Evolutionary conservation across 2,888 invertebrate species (phyloP).

Genomic region (Ferrisia virgata): DNA sequence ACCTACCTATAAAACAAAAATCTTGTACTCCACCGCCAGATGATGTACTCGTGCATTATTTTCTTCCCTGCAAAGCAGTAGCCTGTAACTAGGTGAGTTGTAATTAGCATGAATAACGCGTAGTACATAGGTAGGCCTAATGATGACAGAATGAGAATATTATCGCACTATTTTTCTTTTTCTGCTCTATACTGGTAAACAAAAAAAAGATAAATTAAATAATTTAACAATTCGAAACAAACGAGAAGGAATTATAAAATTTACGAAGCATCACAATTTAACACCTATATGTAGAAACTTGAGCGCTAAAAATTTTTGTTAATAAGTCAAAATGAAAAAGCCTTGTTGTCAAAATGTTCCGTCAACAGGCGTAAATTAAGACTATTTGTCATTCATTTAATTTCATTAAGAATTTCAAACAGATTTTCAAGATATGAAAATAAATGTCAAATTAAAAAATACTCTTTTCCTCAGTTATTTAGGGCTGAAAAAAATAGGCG

Average conservation of each 20-base stretch:
- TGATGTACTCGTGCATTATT: no score
- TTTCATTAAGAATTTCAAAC: not conserved
- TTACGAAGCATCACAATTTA: not conserved
- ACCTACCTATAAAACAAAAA: no score
- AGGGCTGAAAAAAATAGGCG: not conserved
- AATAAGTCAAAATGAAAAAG: not conserved
- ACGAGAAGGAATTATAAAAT: not conserved
- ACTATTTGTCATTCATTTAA: not conserved
- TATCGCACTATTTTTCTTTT: not conserved
- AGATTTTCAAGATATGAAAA: not conserved
- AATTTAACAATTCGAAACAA: not conserved
- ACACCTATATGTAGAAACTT: not conserved
- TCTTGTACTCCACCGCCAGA: no score
- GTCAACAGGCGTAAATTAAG: not conserved
- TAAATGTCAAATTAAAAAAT: not conserved
- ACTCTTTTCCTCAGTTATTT: not conserved
- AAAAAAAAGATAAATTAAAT: not conserved
- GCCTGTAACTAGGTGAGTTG: no score
- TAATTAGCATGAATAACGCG: no score
- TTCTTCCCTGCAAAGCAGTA: no score
- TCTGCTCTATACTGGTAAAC: not conserved
- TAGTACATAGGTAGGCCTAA: no score
- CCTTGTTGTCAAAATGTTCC: not conserved
- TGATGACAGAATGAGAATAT: no score
- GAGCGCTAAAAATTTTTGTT: not conserved